Evolutionary conservation across 2,888 invertebrate species (phyloP).

Genomic region (Machimus rusticus): DNA sequence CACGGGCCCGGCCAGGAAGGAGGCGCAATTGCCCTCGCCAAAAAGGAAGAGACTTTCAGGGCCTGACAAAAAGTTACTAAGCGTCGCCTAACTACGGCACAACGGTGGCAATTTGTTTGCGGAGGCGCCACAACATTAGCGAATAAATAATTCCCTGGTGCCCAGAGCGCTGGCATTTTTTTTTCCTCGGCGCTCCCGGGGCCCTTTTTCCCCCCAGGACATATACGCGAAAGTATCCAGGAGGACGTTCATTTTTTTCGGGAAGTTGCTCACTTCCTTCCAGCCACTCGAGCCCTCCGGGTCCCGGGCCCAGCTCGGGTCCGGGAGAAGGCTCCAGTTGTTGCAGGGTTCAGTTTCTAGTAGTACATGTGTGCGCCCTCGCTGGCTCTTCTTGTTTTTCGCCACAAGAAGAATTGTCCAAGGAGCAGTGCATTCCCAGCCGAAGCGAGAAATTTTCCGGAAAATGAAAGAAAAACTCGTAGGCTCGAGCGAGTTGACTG

Average conservation of each 20-base stretch:
- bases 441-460: conserved; percentile 31
- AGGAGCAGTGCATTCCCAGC: conserved; percentile 17
- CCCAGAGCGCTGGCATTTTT: not conserved
- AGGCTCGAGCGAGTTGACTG: conserved; percentile 33
- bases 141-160: conserved; percentile 43
- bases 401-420: conserved; percentile 10
- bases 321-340: conserved; percentile 15
- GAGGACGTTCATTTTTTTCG: conserved; percentile 13
- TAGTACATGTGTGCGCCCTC: conserved; percentile 32
- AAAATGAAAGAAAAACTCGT: conserved; percentile 32
- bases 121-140: conserved; percentile 45
- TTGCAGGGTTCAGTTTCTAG: not conserved
- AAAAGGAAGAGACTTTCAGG: conserved; percentile 24
- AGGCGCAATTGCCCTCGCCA: conserved; percentile 23
- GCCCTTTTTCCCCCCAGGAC: not conserved
- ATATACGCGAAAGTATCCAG: conserved; percentile 5
- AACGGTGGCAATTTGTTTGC: conserved; percentile 43
- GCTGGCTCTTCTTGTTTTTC: conserved; percentile 9
- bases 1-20: conserved; percentile 20
- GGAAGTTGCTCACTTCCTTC: conserved; percentile 35
- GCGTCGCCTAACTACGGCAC: conserved; percentile 34
- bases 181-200: not conserved
- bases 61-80: conserved; percentile 26
- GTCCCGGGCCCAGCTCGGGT: not conserved
- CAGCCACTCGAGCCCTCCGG: conserved; percentile 11